Base-by-base conservation (phyloP, 2,797 vertebrate genomes). In the Muscicapa comitata region DNA sequence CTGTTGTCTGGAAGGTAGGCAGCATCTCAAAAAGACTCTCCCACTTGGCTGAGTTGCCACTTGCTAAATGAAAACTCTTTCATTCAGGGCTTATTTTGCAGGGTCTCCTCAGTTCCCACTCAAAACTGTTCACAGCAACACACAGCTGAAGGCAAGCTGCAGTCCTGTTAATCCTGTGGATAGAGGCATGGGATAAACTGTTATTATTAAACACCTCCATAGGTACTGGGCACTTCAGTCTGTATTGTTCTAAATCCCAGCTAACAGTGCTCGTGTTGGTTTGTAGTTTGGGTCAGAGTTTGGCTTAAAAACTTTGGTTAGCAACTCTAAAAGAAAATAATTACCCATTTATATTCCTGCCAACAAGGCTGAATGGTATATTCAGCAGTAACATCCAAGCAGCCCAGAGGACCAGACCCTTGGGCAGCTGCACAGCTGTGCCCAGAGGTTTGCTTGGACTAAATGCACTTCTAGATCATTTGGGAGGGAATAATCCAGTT, bases 91-190 rank as follows among this genome's bases (percentile, higher is more conserved):
- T 16, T 16, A 2, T 65, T 86, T 78, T 54, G 20, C 12, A 17
- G 67, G 33, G 11, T 33, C 58, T 33, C 15, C 28, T 75, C 35
- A 3, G 42, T 54, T 92, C 16, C 35, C 23, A 2, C 19, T 68
- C 8, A 0, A 24, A 71, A 6, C 21, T 38, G 9, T 21, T 86
- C 2, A 1, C 21, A 47, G 8, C 2, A 61, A n/a, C 63, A 37
- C 17, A 5, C 1, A 10, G 0, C 11, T 47, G 38, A 61, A 81
- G 58, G 24, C 17, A 29, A 71, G 17, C 12, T 51, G 28, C 18
- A 48, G 31, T 17, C 37, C 29, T 33, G 33, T 48, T 40, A 11
- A 8, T 45, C 18, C 29, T 25, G 29, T 38, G 25, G 23, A 16
- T 5, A 31, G 23, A 68, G 40, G 7, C 2, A 26, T 7, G 40